Conservation (phyloP, 1,140 invertebrate species). For the Vanessa atalanta region DNA sequence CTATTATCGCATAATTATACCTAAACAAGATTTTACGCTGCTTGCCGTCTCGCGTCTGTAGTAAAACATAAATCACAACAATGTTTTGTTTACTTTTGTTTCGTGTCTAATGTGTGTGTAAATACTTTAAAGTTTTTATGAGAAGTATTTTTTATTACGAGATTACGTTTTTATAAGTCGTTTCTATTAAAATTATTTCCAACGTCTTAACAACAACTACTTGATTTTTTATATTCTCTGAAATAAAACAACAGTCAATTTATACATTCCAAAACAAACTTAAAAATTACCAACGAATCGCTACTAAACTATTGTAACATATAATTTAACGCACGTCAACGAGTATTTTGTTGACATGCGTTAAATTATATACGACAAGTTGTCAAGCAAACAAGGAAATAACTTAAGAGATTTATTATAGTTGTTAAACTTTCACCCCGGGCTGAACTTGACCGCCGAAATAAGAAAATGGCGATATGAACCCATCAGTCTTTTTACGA, state of each 20-base stretch:
- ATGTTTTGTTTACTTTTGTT: conserved; percentile 39
- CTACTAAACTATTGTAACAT: no score
- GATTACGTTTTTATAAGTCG: neutral
- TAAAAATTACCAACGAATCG: no score
- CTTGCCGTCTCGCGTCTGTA: conserved; percentile 57
- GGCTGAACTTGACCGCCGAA: conserved; percentile 77
- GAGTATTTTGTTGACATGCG: neutral
- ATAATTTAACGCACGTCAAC: neutral
- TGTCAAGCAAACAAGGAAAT: neutral
- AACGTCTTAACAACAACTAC: no score
- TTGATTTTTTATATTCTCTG: no score
- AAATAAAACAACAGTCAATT: no score
- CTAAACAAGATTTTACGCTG: conserved; percentile 74
- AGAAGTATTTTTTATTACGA: neutral
- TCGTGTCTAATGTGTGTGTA: conserved; percentile 23
- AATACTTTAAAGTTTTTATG: conserved; percentile 25
- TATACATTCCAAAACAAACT: no score
- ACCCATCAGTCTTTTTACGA: conserved; percentile 72
- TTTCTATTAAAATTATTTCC: no score
- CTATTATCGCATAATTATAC: conserved; percentile 77
- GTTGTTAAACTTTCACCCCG: conserved; percentile 69
- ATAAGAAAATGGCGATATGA: conserved; percentile 69
- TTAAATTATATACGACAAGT: neutral
- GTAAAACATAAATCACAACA: conserved; percentile 68
- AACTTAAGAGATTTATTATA: conserved; percentile 54